Evolutionary conservation across 2,113 vertebrate species (phyloP).

Genomic region (Erinaceus europaeus): DNA sequence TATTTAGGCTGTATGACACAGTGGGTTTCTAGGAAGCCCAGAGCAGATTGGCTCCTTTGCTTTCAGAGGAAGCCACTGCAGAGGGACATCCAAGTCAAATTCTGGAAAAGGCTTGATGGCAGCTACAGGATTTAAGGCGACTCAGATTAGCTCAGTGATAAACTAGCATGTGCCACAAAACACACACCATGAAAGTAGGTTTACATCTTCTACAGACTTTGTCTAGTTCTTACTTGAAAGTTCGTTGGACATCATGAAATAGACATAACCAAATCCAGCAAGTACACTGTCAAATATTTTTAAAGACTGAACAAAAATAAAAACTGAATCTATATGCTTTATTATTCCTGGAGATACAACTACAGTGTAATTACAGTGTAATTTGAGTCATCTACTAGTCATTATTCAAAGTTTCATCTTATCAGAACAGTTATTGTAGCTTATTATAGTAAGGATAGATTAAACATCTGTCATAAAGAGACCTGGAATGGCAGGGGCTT

Average conservation of each 20-base stretch:
- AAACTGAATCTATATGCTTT: neutral
- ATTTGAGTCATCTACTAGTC: neutral
- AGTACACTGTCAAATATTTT: neutral
- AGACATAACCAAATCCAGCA: neutral
- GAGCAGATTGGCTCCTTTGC: no score
- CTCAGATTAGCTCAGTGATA: conserved; percentile 5
- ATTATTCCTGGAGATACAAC: neutral
- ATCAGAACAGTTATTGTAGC: neutral
- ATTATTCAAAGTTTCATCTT: neutral
- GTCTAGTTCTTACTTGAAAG: neutral
- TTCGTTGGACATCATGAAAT: neutral
- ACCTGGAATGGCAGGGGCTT: neutral
- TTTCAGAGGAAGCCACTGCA: no score
- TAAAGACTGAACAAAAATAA: neutral
- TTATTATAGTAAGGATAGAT: neutral
- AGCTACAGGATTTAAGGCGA: no score
- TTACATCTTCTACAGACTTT: neutral
- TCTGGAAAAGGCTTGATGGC: no score
- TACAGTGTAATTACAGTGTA: neutral
- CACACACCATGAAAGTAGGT: neutral
- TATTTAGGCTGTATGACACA: no score
- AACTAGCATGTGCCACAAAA: neutral
- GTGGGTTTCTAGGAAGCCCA: no score
- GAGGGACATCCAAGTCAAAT: no score
- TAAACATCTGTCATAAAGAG: neutral